These are phyloP conservation scores for Priocnemis perturbator DNA, from an alignment of 2,888 invertebrate genomes.

Conservation along the genomic window DNA sequence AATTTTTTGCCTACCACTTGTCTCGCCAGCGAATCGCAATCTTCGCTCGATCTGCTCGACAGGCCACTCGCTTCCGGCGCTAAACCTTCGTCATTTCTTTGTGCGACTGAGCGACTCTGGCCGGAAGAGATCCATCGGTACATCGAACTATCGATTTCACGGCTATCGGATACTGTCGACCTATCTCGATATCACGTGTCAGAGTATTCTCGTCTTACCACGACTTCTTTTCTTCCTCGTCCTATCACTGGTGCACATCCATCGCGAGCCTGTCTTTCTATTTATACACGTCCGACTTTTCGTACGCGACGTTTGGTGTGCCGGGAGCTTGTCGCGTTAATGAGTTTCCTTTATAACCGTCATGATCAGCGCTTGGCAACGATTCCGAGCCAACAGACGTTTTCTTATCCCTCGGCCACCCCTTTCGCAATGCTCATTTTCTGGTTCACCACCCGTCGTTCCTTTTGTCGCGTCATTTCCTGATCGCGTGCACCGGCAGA, in stretches of 20 bases:
- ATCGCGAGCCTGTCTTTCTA: neutral
- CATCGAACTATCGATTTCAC: slow-evolving; percentile 42
- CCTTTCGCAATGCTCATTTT: too few relatives aligned
- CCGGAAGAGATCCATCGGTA: slow-evolving; percentile 31
- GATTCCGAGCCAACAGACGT: too few relatives aligned
- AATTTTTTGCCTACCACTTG: too few relatives aligned
- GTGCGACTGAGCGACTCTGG: slow-evolving; percentile 12
- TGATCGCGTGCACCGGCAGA: too few relatives aligned
- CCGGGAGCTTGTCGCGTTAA: slow-evolving; percentile 32
- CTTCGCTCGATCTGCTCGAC: neutral
- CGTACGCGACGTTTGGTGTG: too few relatives aligned
- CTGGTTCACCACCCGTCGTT: too few relatives aligned
- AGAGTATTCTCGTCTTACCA: slow-evolving; percentile 11
- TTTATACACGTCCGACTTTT: neutral
- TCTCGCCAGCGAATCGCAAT: too few relatives aligned
- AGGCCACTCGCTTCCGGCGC: neutral
- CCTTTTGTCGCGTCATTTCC: too few relatives aligned
- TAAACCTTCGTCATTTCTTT: slow-evolving; percentile 31
- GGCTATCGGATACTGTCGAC: slow-evolving; percentile 39
- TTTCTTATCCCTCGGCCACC: too few relatives aligned
- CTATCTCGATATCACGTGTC: slow-evolving; percentile 23
- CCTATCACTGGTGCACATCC: neutral
- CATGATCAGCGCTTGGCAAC: slow-evolving; percentile 28
- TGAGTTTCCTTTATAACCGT: slow-evolving; percentile 46
- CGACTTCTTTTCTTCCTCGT: slow-evolving; percentile 14